Percentiles rank a stretch among this genome's conserved stretches.
Evolutionary conservation across 2,113 vertebrate genomes (phyloP).

Genomic region (Dermatemys mawii): DNA sequence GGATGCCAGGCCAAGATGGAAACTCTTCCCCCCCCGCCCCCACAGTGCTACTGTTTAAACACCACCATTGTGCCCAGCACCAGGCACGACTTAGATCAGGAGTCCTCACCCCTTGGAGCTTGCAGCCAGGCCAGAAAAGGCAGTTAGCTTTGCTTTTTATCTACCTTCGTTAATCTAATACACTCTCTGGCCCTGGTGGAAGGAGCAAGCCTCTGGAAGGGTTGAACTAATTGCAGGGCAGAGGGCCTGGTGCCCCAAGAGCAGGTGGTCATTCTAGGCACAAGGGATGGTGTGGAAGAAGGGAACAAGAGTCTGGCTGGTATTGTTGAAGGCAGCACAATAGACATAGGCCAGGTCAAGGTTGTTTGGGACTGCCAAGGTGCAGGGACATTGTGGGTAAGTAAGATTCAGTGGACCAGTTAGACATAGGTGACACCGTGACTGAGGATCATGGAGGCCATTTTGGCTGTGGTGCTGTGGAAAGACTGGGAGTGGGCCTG

Average conservation of each 20-base stretch:
- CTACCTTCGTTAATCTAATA: not conserved
- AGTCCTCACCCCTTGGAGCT: not conserved
- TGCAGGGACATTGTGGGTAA: not conserved
- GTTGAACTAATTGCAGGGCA: not conserved
- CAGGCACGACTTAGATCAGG: not conserved
- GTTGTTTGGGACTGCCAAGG: not conserved
- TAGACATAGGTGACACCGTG: not conserved
- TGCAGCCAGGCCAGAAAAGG: not conserved
- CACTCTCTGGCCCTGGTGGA: not conserved
- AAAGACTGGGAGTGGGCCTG: not conserved
- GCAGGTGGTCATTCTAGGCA: no score
- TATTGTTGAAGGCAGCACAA: not conserved
- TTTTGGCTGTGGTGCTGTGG: not conserved
- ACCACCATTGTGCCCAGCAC: not conserved
- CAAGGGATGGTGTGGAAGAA: not conserved
- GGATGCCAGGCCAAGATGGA: not conserved
- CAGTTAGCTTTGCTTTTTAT: not conserved
- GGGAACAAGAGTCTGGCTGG: not conserved
- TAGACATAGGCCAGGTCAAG: not conserved
- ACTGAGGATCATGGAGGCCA: not conserved
- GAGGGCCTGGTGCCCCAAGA: not conserved
- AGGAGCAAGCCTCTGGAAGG: not conserved
- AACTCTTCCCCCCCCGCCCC: accelerated
- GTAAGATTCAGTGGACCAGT: not conserved
- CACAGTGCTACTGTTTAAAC: not conserved